A percentile compares a stretch with the other conserved stretches of the same genome.
phyloP scores from a whole-genome alignment of 53 echinoderm and acorn worm genomes.

The Stichopus horrens region DNA sequence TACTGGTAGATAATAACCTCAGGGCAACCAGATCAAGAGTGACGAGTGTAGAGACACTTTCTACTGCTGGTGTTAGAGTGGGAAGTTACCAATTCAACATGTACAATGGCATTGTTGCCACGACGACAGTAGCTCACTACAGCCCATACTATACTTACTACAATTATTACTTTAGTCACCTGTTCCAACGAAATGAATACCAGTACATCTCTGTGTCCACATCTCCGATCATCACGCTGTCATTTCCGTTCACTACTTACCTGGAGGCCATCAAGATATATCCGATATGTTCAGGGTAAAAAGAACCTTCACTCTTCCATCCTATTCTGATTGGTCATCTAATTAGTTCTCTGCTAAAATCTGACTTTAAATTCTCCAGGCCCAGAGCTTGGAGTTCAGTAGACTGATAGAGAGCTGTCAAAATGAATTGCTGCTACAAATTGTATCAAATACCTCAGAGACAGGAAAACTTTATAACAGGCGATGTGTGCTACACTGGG shows the following conservation, averaged over 20 bases:
- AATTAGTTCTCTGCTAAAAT: no score
- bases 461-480: no score
- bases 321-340: no score
- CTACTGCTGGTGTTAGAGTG: conserved; percentile 50
- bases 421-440: no score
- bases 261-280: conserved; percentile 63
- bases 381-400: no score
- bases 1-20: conserved; percentile 69
- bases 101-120: conserved; percentile 60
- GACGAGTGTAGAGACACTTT: conserved; percentile 56
- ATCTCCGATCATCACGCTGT: conserved; percentile 53
- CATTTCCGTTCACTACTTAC: conserved; percentile 57
- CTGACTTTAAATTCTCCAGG: no score
- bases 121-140: conserved; percentile 44
- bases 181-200: conserved; percentile 40
- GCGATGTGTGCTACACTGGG: no score
- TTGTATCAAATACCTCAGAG: no score
- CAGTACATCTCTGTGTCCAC: not conserved
- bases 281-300: conserved; percentile 68
- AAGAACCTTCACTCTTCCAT: not conserved
- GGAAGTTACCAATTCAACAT: conserved; percentile 42
- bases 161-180: conserved; percentile 45
- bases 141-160: not conserved
- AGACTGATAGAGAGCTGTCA: no score
- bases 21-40: conserved; percentile 45